A percentile compares a stretch with the other conserved stretches of the same genome.
These are phyloP conservation scores for Pelosia muscerda DNA, from an alignment of 2,888 invertebrate species.

Conservation along the genomic window DNA sequence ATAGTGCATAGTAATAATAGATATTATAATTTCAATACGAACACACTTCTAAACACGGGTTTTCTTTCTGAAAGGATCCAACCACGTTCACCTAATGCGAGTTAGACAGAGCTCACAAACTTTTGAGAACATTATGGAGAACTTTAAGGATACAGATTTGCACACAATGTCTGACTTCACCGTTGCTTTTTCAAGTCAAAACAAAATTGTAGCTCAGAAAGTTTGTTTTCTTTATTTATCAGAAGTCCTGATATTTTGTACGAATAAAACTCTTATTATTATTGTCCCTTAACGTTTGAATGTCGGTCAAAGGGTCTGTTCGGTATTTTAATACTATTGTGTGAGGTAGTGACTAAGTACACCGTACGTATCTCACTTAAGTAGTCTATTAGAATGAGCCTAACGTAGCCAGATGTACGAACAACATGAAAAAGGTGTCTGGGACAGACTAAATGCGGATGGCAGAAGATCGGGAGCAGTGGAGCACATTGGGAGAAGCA, in stretches of 20 bases:
- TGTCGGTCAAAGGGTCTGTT: neutral
- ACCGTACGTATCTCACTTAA: no score
- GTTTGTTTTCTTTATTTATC: no score
- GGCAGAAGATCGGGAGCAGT: no score
- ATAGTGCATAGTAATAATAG: no score
- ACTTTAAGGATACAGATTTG: neutral
- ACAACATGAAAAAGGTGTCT: no score
- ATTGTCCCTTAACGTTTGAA: neutral
- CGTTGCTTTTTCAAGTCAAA: neutral
- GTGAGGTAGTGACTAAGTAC: neutral
- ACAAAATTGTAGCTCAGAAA: neutral
- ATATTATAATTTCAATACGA: neutral
- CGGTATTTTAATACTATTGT: neutral
- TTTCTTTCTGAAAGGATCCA: neutral
- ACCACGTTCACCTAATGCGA: slow-evolving; percentile 4
- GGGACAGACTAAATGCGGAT: no score
- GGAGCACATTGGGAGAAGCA: no score
- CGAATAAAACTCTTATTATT: neutral
- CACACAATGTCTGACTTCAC: neutral
- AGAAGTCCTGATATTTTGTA: neutral
- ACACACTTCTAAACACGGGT: neutral
- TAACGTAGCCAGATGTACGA: no score
- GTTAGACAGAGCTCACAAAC: neutral
- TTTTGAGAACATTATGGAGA: neutral
- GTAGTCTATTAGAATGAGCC: no score